Evolutionary conservation across 1,140 invertebrate species (phyloP), one percentile per base, ranked within the genome.

Genomic region (Drosophila burlai): DNA sequence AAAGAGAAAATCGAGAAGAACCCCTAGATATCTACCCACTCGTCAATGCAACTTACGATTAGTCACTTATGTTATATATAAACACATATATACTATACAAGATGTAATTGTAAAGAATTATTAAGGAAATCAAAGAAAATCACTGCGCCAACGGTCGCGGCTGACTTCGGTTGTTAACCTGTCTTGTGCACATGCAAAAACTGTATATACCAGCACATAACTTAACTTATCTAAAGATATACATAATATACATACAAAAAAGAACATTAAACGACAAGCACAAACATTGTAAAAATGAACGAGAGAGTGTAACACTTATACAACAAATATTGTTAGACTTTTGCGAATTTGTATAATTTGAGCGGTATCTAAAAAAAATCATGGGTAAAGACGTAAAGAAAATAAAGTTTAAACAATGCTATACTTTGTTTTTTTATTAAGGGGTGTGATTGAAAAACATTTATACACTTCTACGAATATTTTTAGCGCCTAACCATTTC

Each of bases 101-200:
- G 31, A 36, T 18, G 31, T 81, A 81, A 66, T 42, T 84, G 76
- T 84, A 81, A 76, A 54, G 38, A 68, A 55, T 59, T 24, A 58
- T 49, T 36, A 62, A 40, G 65, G 21, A 18, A 59, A 62, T 52
- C 18, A 52, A 57, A 57, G 58, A 57, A 61, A 60, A 60, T 46
- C 64, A 59, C 62, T 81, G 74, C 80, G 65, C 47, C 69, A 63
- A 69, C 21, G 80, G 59, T 74, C 24, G 46, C 63, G 50, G 63
- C 71, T 68, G 60, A 81, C 67, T 79, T 79, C 69, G 83, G 83
- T 85, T 86, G 83, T 85, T 78, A 36, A 65, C 83, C 71, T 68
- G 71, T 85, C 68, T 66, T 66, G 34, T 60, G 82, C 82, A 81
- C 83, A 54, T 79, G 63, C 76, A 80, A 55, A 84, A 62, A 61